Evolutionary conservation across 2,888 invertebrate species (phyloP), one percentile per base, ranked within the genome.

Genomic region (Portevinia maculata): DNA sequence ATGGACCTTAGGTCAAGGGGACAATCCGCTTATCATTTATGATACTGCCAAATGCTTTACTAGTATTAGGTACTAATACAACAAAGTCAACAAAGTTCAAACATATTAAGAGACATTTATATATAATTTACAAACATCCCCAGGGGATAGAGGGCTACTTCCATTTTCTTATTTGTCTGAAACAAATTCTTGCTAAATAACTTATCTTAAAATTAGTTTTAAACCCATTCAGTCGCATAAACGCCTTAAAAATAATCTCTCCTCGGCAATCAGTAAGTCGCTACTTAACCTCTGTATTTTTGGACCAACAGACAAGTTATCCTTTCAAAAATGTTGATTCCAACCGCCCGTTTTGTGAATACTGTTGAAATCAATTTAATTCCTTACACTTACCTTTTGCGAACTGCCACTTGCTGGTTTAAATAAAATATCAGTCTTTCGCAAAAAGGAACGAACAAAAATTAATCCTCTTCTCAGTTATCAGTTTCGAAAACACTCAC

Each of bases 241-340:
- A 74, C 39, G 74, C 39, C 64, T 74, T 74, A 41, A 57, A 70
- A 71, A 57, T 55, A 74, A 74, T 65, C 64, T 39, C 48, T 46
- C 13, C 15, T 30, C 28, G 21, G 41, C 73, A 53, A 62, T 55
- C 53, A 46, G 19, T 9, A 41, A 74, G 46, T 50, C 39, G 21
- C 28, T 46, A 24, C 53, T 3, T 53, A 24, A n/a, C 28, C 32
- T 7, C n/a, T 21, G 9, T 37, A 1, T 41, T 5, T 37, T 37
- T n/a, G 11, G 17, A 19, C 19, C 17, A 19, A 1, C 44, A 11
- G 19, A 21, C 9, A n/a, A 19, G 1, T 30, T 52, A 17, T 41
- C 17, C 21, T 41, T 6, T 8, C 34, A 6, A 21, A 21, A 21
- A 21, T 3, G 6, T 24, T 24, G n/a, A n/a, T n/a, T n/a, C n/a